Percentiles rank a stretch among this genome's conserved stretches.
Evolutionary conservation across 2,113 vertebrate species (phyloP).

Genomic region (Corythoichthys haematopterus): DNA sequence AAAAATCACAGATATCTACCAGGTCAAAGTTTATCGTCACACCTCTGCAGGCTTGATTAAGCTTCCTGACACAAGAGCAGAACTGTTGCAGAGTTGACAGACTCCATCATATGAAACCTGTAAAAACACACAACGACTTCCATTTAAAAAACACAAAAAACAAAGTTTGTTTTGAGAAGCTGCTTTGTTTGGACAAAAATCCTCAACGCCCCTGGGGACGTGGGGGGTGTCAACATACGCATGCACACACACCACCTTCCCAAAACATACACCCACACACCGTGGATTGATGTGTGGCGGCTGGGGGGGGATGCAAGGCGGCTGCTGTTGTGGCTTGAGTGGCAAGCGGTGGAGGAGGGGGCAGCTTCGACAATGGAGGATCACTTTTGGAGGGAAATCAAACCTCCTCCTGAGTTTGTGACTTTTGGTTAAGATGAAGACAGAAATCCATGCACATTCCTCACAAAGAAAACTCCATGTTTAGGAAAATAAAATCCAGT

Average conservation of each 20-base stretch:
- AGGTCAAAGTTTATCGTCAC: conserved; percentile 48
- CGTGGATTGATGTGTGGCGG: conserved; percentile 60
- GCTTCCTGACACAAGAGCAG: conserved; percentile 39
- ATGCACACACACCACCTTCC: conserved; percentile 21
- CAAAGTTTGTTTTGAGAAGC: conserved; percentile 38
- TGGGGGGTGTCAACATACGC: conserved; percentile 36
- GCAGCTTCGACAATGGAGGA: conserved; percentile 37
- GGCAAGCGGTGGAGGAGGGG: conserved; percentile 29
- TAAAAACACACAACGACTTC: conserved; percentile 1
- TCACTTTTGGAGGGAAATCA: conserved; percentile 68
- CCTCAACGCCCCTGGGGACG: conserved; percentile 45
- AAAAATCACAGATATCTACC: conserved; percentile 38
- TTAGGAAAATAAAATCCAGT: no score
- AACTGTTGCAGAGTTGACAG: conserved; percentile 4
- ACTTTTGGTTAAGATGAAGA: conserved; percentile 8
- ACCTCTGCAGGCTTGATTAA: conserved; percentile 48
- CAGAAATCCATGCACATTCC: conserved; percentile 6
- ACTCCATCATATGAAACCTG: background rate
- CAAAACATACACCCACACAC: conserved; percentile 25
- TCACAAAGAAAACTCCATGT: no score
- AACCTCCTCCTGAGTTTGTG: conserved; percentile 26
- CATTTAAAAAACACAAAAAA: conserved; percentile 21
- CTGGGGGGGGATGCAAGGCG: conserved; percentile 39
- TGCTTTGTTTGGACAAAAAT: conserved; percentile 40
- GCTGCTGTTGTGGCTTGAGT: conserved; percentile 46